Conservation (phyloP, 1,140 invertebrate species). For the Riptortus pedestris region DNA sequence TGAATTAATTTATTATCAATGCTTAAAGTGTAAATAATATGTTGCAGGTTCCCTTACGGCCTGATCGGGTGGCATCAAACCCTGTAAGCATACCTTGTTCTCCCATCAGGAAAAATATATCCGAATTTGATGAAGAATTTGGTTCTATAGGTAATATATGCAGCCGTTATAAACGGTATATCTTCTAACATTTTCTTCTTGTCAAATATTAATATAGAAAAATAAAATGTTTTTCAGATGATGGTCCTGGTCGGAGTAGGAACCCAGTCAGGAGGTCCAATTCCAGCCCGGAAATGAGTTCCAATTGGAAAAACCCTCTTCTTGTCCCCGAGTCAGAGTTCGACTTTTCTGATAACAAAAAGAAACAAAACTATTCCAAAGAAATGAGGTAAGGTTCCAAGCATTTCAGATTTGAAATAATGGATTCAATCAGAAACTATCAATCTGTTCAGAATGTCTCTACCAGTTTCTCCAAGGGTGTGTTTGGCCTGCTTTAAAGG, state of each 20-base stretch:
- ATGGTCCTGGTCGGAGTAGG: constrained; percentile 41
- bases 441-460: no score
- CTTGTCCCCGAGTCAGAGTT: constrained; percentile 35
- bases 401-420: background rate
- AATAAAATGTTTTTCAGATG: constrained; percentile 31
- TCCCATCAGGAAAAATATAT: constrained; percentile 48
- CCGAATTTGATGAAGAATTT: constrained; percentile 41
- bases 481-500: no score
- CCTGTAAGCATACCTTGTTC: constrained; percentile 56
- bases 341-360: constrained; percentile 44
- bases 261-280: constrained; percentile 76
- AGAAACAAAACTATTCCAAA: constrained; percentile 53
- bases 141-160: background rate
- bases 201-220: no score
- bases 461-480: no score
- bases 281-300: constrained; percentile 83
- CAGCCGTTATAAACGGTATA: no score
- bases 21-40: no score
- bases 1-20: no score
- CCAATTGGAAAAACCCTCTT: constrained; percentile 66
- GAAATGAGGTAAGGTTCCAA: constrained; percentile 46
- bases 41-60: background rate
- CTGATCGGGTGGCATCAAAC: constrained; percentile 37
- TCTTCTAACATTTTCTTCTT: no score
- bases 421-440: constrained; percentile 1